Conservation (phyloP, 2,888 invertebrate species). For the Octonoba sinensis region DNA sequence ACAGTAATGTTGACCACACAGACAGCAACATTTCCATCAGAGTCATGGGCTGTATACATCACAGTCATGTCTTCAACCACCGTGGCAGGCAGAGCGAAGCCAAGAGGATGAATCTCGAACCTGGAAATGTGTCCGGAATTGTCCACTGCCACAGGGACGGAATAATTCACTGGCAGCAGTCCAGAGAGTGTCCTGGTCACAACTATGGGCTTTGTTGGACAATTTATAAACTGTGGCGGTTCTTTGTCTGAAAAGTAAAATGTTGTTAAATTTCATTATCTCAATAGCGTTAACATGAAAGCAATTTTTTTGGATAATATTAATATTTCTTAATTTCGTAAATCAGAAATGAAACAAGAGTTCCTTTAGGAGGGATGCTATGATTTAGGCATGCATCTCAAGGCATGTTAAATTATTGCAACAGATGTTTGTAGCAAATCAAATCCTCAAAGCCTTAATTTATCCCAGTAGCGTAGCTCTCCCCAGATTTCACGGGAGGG, state of each 20-base stretch:
- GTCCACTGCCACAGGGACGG: constrained; percentile 93
- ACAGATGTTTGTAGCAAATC: too few relatives aligned
- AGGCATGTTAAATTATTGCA: too few relatives aligned
- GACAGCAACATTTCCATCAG: constrained; percentile 96
- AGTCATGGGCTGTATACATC: constrained; percentile 96
- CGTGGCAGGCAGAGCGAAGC: constrained; percentile 88
- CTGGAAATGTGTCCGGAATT: constrained; percentile 95
- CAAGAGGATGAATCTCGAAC: constrained; percentile 90
- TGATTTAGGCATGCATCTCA: too few relatives aligned
- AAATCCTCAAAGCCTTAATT: too few relatives aligned
- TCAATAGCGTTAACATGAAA: too few relatives aligned
- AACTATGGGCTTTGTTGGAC: constrained; percentile 91
- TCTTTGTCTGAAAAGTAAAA: constrained; percentile 80
- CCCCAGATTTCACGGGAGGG: too few relatives aligned
- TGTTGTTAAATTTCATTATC: neutral
- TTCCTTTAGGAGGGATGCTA: too few relatives aligned
- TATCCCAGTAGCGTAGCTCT: too few relatives aligned
- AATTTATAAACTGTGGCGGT: constrained; percentile 96
- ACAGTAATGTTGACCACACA: constrained; percentile 96
- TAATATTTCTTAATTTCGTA: too few relatives aligned
- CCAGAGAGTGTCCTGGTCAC: constrained; percentile 89
- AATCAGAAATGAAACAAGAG: too few relatives aligned
- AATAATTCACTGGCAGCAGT: constrained; percentile 90
- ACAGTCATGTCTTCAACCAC: constrained; percentile 92
- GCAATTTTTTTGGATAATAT: too few relatives aligned